Base-by-base conservation (phyloP, 2,113 vertebrate genomes). In the Halcyon malimbica region DNA sequence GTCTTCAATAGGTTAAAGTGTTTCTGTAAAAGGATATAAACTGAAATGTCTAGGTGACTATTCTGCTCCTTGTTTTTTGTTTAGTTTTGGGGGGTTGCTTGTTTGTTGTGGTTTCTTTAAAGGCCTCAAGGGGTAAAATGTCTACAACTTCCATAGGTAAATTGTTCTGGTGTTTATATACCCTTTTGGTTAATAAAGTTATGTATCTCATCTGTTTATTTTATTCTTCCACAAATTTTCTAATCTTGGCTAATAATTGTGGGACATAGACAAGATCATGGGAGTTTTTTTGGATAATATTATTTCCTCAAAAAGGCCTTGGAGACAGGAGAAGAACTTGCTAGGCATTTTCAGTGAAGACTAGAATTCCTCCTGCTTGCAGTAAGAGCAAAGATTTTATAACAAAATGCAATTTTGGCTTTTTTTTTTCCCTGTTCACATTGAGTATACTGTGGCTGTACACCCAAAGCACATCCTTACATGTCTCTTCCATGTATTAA, bases 221-320 rank as follows among this genome's bases (percentile, higher is more conserved):
- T 89, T 51, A 9, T 69, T 2, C 11, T 87, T 91, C 14, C 5
- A 37, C 13, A 50, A 5, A 12, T 54, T 67, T 74, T 65, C 13
- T 86, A 19, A 12, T 51, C 7, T 37, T 63, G 20, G 3, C 2
- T 81, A 24, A 42, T 74, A 51, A 29, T 84, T 90, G 18, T 63
- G 12, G 13, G 63, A 44, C 0, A 4, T 3, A 65, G 16, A 9
- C 4, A 6, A 28, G 5, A 26, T 51, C 1, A 7, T 13, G 2
- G 37, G 11, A 24, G 5, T 7, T 48, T 77, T 78, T 83, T 51
- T 50, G 5, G 12, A 12, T 46, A 51, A 26, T 18, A n/a, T 4
- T 53, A 3, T 1, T 67, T 76, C 13, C 26, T 28, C 4, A 53
- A 76, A 73, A 50, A 10, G 10, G 25, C 8, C 1, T 48, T 50